Conservation (phyloP, 2,888 invertebrate species). For the Tachina lurida region DNA sequence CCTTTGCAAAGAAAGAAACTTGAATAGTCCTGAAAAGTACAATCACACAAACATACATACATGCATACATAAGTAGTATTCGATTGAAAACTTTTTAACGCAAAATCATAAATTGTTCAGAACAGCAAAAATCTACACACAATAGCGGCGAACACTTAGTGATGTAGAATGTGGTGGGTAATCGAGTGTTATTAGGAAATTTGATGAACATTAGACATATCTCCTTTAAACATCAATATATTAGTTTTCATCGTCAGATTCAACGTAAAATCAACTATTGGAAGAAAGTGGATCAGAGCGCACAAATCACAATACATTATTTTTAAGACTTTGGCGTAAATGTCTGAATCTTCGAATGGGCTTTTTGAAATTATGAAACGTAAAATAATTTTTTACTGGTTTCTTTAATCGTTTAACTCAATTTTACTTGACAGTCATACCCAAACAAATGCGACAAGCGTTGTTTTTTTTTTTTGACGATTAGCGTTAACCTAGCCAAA, state of each 20-base stretch:
- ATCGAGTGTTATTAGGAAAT: background rate
- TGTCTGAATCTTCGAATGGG: no score
- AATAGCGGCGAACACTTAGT: constrained; percentile 75
- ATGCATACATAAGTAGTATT: background rate
- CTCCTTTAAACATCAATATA: background rate
- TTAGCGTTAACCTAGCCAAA: no score
- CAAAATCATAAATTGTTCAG: constrained; percentile 73
- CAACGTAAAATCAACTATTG: no score
- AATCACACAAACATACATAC: constrained; percentile 29
- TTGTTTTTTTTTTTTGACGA: no score
- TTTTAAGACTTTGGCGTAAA: no score
- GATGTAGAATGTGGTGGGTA: constrained; percentile 14
- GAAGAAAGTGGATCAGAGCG: no score
- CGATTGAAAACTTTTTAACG: constrained; percentile 58
- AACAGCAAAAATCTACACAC: constrained; percentile 78
- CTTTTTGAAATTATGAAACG: no score
- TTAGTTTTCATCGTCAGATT: background rate
- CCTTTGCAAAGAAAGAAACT: constrained; percentile 7
- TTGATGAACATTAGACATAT: background rate
- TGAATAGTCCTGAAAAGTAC: constrained; percentile 24
- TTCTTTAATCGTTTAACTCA: no score
- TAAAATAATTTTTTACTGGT: no score
- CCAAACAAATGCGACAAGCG: no score
- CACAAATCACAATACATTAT: no score
- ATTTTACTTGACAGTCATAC: no score